A percentile compares a stretch with the other conserved stretches of the same genome.
phyloP scores from a whole-genome alignment of 2,113 vertebrate genomes.

The Ibidorhyncha struthersii region DNA sequence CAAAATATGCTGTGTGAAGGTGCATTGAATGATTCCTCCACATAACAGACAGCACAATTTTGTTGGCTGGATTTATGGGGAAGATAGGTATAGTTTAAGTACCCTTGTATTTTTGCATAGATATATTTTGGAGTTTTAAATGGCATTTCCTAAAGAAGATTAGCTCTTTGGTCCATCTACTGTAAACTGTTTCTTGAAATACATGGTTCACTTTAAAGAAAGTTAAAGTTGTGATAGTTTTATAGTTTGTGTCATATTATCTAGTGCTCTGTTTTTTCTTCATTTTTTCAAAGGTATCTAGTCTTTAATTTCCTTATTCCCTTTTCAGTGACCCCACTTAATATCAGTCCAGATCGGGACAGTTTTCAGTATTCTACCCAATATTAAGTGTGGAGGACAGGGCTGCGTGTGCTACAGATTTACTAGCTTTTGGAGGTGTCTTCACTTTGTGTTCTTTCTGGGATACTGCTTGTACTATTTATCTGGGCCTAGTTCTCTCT shows the following conservation, averaged over 20 bases:
- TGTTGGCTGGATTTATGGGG: not conserved
- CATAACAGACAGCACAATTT: not conserved
- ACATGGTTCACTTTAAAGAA: not conserved
- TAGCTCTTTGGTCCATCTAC: not conserved
- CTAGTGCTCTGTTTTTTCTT: not conserved
- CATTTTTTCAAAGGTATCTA: not conserved
- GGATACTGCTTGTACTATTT: not conserved
- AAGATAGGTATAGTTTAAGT: not conserved
- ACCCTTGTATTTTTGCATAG: not conserved
- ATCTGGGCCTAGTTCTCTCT: not conserved
- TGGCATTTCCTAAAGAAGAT: not conserved
- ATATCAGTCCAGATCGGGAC: not conserved
- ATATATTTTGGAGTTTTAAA: not conserved
- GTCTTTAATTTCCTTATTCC: not conserved
- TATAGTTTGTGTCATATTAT: not conserved
- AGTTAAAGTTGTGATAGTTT: not conserved
- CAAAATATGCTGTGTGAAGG: not conserved
- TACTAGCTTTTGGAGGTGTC: not conserved
- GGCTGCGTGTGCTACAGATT: not conserved
- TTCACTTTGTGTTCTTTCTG: not conserved
- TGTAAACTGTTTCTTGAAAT: not conserved
- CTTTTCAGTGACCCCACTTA: not conserved
- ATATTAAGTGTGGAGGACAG: not conserved
- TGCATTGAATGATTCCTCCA: not conserved
- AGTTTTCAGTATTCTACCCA: not conserved